A percentile compares a stretch with the other conserved stretches of the same genome.
Evolutionary conservation across 2,888 invertebrate species (phyloP).

Genomic region (Amiota communis): DNA sequence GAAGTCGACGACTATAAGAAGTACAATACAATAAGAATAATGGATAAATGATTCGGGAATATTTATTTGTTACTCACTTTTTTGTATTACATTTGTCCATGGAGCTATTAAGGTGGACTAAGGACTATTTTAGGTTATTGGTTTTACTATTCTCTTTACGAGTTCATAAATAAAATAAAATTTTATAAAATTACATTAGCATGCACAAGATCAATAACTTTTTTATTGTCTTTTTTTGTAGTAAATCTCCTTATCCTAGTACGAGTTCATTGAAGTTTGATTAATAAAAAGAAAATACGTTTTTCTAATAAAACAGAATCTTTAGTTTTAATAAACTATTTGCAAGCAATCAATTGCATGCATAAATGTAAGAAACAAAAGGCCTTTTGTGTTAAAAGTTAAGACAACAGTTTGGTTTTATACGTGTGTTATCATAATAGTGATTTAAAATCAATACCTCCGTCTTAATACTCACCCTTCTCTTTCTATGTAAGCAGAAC

Average conservation of each 20-base stretch:
- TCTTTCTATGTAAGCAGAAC: constrained; percentile 37
- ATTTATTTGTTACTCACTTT: constrained; percentile 49
- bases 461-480: not conserved
- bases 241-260: not conserved
- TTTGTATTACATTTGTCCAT: constrained; percentile 41
- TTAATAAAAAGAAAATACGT: not conserved
- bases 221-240: not conserved
- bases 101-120: constrained; percentile 48
- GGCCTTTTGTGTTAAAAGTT: constrained; percentile 22
- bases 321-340: not conserved
- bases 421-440: constrained; percentile 52
- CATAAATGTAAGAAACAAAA: constrained; percentile 42
- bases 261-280: not conserved
- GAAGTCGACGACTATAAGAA: not conserved
- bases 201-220: not conserved
- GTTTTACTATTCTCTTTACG: constrained; percentile 33
- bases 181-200: too few species aligned
- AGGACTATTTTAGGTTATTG: not conserved
- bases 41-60: constrained; percentile 58
- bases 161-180: constrained; percentile 21
- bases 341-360: constrained; percentile 58
- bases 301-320: not conserved
- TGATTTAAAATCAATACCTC: constrained; percentile 52
- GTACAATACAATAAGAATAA: not conserved
- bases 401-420: constrained; percentile 2